phyloP scores from a whole-genome alignment of 2,113 vertebrate genomes.

The Rhinopithecus roxellana region DNA sequence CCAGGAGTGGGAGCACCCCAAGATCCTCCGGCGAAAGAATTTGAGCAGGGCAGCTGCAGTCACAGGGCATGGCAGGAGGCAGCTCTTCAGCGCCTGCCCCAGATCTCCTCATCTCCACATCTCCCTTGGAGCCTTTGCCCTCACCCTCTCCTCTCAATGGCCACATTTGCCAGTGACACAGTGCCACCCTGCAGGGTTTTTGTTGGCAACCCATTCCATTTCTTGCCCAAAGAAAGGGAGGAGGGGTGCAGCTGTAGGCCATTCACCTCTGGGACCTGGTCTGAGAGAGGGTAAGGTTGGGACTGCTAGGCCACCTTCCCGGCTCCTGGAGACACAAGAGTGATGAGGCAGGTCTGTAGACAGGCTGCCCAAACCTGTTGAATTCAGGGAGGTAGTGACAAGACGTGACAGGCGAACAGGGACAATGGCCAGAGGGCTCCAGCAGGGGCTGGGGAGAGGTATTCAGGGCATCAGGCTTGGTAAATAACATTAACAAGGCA shows the following conservation, averaged over 20 bases:
- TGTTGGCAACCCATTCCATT: neutral
- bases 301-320: neutral
- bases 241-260: neutral
- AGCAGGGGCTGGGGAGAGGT: neutral
- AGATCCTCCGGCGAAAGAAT: neutral
- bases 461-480: neutral
- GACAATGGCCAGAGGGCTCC: constrained; percentile 35
- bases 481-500: constrained; percentile 48
- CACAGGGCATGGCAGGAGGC: neutral
- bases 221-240: neutral
- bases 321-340: neutral
- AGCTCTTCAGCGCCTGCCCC: neutral
- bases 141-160: neutral
- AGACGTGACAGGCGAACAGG: constrained; percentile 13
- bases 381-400: constrained; percentile 38
- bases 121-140: neutral
- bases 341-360: neutral
- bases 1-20: neutral
- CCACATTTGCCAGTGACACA: neutral
- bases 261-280: neutral
- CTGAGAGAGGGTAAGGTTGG: neutral
- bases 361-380: constrained; percentile 32
- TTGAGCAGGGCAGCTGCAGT: fast-evolving
- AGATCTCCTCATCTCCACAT: neutral
- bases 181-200: neutral